Evolutionary conservation across 2,113 vertebrate species (phyloP), one percentile per base, ranked within the genome.

Genomic region (Melanocharis versteri): DNA sequence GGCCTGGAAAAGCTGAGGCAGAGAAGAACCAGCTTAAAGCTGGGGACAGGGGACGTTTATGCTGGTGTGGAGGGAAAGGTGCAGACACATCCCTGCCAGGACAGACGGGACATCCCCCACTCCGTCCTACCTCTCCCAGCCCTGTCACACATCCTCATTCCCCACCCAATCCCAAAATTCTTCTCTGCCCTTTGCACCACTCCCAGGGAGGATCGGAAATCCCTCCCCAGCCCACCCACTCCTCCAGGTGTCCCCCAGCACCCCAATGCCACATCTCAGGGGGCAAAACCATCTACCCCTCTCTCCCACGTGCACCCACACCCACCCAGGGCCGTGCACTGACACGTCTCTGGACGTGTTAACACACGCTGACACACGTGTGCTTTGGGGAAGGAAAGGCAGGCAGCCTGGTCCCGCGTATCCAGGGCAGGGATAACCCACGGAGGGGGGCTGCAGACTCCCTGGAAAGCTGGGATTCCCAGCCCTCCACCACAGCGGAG

Each of bases 371-470:
- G 28, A 47, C 86, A 87, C 85, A 40, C 10, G 15, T 61, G 83
- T 83, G 89, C 89, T n/a, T 5, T 6, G 16, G 76, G 37, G 35
- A 28, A 39, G 40, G 47, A 15, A 24, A 75, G 12, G 65, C 61
- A 81, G 45, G 39, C 65, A 71, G 62, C 62, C 54, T 1, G 1
- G 13, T 14, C 62, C 61, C 3, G 28, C 0, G 2, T 0, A 48
- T 1, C 50, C 65, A 37, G 14, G 35, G 60, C 62, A 33, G 33
- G 23, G 48, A 13, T 31, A 60, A 44, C 64, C 45, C 58, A 4
- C 0, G 6, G 33, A 22, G 20, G 6, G 31, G 50, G 76, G 77
- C 76, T 37, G 56, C 44, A 30, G 48, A 7, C 0, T 31, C 66
- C 66, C 22, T 3, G 19, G 12, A 21, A 50, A 48, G 16, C 33